These are phyloP conservation scores for Fistularia tabacaria DNA, from an alignment of 2,797 vertebrate genomes.

Conservation along the genomic window DNA sequence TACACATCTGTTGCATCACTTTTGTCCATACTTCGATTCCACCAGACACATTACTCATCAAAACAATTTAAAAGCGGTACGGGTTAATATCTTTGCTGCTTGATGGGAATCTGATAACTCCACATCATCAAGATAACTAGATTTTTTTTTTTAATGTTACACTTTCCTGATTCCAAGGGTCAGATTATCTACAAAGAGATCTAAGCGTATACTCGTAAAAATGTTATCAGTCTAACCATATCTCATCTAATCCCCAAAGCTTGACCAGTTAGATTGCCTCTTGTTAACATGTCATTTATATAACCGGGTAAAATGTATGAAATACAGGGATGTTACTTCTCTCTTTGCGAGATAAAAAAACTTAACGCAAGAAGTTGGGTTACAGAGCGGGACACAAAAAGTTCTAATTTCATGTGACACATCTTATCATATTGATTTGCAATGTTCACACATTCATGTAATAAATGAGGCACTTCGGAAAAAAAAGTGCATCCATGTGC, in stretches of 20 bases:
- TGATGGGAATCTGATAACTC: constrained; percentile 25
- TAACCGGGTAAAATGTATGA: constrained; percentile 12
- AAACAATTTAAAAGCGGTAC: too few species aligned
- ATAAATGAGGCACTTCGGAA: too few species aligned
- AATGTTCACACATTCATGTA: too few species aligned
- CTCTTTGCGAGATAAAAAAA: constrained; percentile 5
- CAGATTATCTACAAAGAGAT: constrained; percentile 37
- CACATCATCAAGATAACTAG: constrained; percentile 24
- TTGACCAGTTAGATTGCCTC: constrained; percentile 15
- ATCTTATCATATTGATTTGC: too few species aligned
- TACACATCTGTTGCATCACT: too few species aligned
- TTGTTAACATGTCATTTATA: constrained; percentile 23
- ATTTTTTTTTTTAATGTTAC: neutral
- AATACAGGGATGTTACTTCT: constrained; percentile 1
- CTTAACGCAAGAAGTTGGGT: neutral
- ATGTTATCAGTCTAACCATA: constrained; percentile 29
- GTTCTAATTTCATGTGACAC: too few species aligned
- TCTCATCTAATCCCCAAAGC: constrained; percentile 40
- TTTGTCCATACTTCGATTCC: too few species aligned
- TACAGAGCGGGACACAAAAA: neutral
- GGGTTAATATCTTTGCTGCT: neutral
- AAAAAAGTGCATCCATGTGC: too few species aligned
- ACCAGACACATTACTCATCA: too few species aligned
- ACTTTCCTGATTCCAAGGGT: constrained; percentile 40
- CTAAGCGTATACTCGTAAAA: constrained; percentile 46